phyloP scores from a whole-genome alignment of 1,140 invertebrate genomes.

The Schlechtendalia chinensis region DNA sequence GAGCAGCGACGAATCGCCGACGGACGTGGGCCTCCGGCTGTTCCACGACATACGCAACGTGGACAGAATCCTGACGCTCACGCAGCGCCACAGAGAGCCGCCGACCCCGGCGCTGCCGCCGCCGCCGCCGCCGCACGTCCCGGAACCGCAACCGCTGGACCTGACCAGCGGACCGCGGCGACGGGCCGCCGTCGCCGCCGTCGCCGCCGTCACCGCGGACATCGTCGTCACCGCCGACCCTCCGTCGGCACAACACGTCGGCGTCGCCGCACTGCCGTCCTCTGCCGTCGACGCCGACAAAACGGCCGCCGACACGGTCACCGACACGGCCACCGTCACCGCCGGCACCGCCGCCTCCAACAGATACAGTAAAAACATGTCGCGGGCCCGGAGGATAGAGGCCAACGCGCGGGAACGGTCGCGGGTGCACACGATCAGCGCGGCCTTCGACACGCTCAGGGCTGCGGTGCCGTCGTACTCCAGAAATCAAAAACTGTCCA shows the following conservation, averaged over 20 bases:
- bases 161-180: not conserved
- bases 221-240: not conserved
- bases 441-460: constrained; percentile 86
- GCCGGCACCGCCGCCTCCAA: constrained; percentile 57
- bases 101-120: not conserved
- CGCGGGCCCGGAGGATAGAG: constrained; percentile 83
- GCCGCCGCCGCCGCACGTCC: no score
- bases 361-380: constrained; percentile 94
- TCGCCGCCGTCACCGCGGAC: not conserved
- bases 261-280: not conserved
- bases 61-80: constrained; percentile 35
- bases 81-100: constrained; percentile 8
- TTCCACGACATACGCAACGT: constrained; percentile 42
- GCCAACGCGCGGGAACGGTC: constrained; percentile 90
- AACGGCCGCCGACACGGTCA: not conserved
- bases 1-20: constrained; percentile 16
- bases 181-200: no score
- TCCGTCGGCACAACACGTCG: not conserved
- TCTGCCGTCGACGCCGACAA: not conserved
- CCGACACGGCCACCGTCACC: not conserved
- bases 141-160: constrained; percentile 43
- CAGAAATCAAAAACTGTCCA: constrained; percentile 88
- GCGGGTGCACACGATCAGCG: constrained; percentile 90
- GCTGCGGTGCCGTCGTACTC: constrained; percentile 84
- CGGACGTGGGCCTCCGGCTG: constrained; percentile 33